Conservation (phyloP, 2,113 vertebrate species). For the Syngnathoides biaculeatus region DNA sequence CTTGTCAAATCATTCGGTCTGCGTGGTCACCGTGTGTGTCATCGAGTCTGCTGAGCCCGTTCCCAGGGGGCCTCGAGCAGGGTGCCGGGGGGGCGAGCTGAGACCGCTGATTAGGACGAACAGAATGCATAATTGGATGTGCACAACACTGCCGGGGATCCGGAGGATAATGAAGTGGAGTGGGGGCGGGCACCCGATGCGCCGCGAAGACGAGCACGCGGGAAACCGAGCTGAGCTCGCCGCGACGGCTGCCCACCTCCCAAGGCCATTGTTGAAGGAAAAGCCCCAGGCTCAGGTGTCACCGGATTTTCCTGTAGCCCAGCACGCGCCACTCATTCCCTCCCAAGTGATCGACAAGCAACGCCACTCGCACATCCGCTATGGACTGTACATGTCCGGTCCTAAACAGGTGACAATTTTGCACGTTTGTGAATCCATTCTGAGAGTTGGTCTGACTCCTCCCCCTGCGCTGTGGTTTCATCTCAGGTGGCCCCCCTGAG, state of each 20-base stretch:
- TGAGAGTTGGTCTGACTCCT: slow-evolving; percentile 8
- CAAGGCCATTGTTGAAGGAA: slow-evolving; percentile 61
- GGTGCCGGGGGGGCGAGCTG: slow-evolving; percentile 11
- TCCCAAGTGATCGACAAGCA: slow-evolving; percentile 59
- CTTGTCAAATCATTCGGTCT: background rate
- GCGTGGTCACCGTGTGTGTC: background rate
- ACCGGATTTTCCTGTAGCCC: slow-evolving; percentile 63
- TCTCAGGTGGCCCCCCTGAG: slow-evolving; percentile 23
- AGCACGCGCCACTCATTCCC: slow-evolving; percentile 37
- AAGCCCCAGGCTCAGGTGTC: slow-evolving; percentile 55
- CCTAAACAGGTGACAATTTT: slow-evolving; percentile 5
- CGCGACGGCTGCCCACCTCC: slow-evolving; percentile 45
- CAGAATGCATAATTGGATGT: slow-evolving; percentile 54
- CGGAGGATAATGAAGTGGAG: slow-evolving; percentile 34
- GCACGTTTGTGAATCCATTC: slow-evolving; percentile 9
- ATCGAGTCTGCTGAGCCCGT: slow-evolving; percentile 12
- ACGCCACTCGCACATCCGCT: slow-evolving; percentile 27
- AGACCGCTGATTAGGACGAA: slow-evolving; percentile 47
- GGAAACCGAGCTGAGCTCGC: slow-evolving; percentile 52
- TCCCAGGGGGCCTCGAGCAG: slow-evolving; percentile 27
- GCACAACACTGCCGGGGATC: slow-evolving; percentile 45
- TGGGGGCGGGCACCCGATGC: slow-evolving; percentile 40
- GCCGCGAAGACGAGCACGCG: slow-evolving; percentile 41
- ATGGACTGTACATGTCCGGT: slow-evolving; percentile 5
- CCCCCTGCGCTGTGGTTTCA: slow-evolving; percentile 3